phyloP scores from a whole-genome alignment of 2,797 vertebrate genomes.

The Sitta carolinensis region DNA sequence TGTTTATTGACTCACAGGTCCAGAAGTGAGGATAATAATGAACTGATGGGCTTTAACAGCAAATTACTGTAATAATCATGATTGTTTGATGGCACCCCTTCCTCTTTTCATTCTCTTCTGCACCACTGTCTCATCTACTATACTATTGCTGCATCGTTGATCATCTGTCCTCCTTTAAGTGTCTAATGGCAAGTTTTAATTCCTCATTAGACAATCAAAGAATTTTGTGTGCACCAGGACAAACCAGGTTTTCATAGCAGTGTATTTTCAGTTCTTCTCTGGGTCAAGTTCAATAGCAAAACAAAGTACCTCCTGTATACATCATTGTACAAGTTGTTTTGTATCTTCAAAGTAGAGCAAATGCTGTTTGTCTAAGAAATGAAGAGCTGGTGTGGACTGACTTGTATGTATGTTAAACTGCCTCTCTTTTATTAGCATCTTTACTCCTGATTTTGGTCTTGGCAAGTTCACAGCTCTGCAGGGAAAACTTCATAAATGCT shows the following conservation, averaged over 20 bases:
- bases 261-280: not conserved
- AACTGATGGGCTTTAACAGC: not conserved
- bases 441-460: conserved; percentile 16
- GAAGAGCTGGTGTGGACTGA: not conserved
- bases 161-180: not conserved
- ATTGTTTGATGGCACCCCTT: not conserved
- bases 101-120: not conserved
- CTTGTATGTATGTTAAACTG: not conserved
- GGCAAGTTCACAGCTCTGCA: not conserved
- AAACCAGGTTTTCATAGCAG: not conserved
- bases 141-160: not conserved
- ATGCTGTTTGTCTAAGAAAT: not conserved
- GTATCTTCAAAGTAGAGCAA: not conserved
- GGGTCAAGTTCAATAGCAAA: not conserved
- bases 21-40: not conserved
- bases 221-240: not conserved
- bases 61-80: not conserved
- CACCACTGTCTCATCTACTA: not conserved
- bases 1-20: not conserved
- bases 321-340: not conserved
- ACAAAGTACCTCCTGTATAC: not conserved
- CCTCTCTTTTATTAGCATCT: not conserved
- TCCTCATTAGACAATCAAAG: not conserved
- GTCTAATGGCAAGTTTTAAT: not conserved
- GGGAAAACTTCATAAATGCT: conserved; percentile 14